These are phyloP conservation scores for Drosophila lacertosa DNA, from an alignment of 1,140 invertebrate species.

Conservation along the genomic window DNA sequence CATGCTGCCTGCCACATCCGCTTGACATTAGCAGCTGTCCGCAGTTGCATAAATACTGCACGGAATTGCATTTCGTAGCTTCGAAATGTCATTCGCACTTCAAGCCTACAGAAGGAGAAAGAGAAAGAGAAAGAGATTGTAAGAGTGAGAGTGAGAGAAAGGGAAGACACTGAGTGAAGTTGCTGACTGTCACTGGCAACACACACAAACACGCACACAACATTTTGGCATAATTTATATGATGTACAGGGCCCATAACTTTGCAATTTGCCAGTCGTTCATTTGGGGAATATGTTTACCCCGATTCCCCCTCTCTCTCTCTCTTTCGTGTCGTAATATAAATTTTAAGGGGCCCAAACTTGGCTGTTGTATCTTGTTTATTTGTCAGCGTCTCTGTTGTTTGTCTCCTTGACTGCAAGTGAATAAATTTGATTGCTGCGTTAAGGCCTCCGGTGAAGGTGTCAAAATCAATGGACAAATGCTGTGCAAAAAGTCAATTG, in stretches of 20 bases:
- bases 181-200: conserved; percentile 1
- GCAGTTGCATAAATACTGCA: conserved; percentile 41
- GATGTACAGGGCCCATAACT: conserved; percentile 47
- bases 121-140: not conserved
- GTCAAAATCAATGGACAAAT: conserved; percentile 14
- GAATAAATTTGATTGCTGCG: conserved; percentile 30
- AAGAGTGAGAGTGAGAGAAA: not conserved
- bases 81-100: conserved; percentile 32
- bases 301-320: not conserved
- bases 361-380: conserved; percentile 11
- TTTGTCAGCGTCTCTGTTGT: not conserved
- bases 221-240: conserved; percentile 45
- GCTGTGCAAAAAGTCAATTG: conserved; percentile 9
- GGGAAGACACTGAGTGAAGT: conserved; percentile 1
- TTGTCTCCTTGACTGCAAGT: conserved; percentile 7
- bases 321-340: conserved; percentile 23
- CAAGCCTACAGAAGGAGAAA: conserved; percentile 1
- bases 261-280: conserved; percentile 49
- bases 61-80: conserved; percentile 41
- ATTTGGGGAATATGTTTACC: conserved; percentile 31
- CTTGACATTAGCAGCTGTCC: conserved; percentile 40
- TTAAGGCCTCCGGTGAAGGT: conserved; percentile 13
- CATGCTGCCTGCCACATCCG: conserved; percentile 25
- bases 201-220: conserved; percentile 13
- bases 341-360: not conserved